Base-by-base conservation (phyloP, 2,888 invertebrate genomes). In the Andrena haemorrhoa region DNA sequence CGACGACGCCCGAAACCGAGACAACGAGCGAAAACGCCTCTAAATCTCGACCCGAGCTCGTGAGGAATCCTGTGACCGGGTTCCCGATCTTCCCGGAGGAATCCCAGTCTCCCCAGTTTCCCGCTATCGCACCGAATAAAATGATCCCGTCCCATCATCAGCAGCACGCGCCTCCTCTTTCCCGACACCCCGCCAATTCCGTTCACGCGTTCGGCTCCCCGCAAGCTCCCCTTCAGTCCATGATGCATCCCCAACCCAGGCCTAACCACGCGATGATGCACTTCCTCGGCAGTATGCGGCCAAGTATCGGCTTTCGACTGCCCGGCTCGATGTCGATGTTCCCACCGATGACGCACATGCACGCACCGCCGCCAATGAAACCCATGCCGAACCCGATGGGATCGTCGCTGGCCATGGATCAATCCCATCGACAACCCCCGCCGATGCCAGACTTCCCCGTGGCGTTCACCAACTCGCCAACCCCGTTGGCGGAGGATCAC, bases 301-400 rank as follows among this genome's bases (percentile, higher is more conserved):
- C 87, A 0, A 65, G 51, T 16, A 8, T 83, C 4, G 75, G 80
- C 1, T 85, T 84, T 1, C 75, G 88, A n/a, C 80, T 79, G 12
- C 83, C 61, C n/a, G 82, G 33, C 8, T 63, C 85, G 8, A 72
- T 89, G 75, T 66, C 79, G 16, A 80, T 82, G 72, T 85, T 88
- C 8, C 87, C 89, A 1, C 88, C 89, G 31, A 89, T 89, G 84
- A 78, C 89, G 23, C 89, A 88, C 61, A 86, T 91, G 73, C 87
- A 88, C 75, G 81, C 85, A 8, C 83, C 75, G 0, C 64, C 81
- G 29, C 84, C 86, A 12, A 26, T 83, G 47, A 87, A 85, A 23
- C 61, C 71, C 5, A 75, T 79, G 49, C 75, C 83, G 53, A 56
- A 63, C 35, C 79, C 72, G 56, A n/a, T 72, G 75, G 60, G 49